phyloP scores from a whole-genome alignment of 2,113 vertebrate species.

The Geococcyx californianus region DNA sequence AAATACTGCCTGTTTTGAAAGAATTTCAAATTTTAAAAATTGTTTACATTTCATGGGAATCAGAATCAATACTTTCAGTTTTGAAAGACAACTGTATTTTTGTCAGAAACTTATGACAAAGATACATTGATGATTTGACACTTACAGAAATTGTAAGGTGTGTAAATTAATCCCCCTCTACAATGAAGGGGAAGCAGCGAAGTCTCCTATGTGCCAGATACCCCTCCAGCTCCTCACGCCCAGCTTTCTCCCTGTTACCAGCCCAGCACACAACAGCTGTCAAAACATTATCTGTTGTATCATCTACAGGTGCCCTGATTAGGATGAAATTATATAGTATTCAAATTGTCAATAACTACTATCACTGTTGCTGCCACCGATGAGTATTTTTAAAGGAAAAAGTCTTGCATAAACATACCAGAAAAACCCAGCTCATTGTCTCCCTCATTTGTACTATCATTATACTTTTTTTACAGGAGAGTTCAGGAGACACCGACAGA shows the following conservation, averaged over 20 bases:
- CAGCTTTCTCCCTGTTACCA: background rate
- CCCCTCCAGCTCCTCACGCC: background rate
- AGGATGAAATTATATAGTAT: background rate
- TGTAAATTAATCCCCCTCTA: background rate
- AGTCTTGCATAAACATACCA: background rate
- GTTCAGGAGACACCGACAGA: background rate
- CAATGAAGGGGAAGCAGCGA: background rate
- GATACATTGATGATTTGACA: background rate
- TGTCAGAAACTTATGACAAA: background rate
- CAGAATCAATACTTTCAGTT: background rate
- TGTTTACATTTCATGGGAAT: background rate
- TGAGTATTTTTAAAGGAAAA: background rate
- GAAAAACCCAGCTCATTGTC: background rate
- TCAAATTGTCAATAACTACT: background rate
- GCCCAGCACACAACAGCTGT: background rate
- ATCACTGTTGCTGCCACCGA: background rate
- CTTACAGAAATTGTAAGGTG: background rate
- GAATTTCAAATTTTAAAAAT: background rate
- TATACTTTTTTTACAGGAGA: background rate
- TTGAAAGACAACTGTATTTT: background rate
- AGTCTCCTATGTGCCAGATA: background rate
- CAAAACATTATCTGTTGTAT: background rate
- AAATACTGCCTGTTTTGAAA: background rate
- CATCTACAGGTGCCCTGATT: background rate
- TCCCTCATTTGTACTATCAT: background rate